Evolutionary conservation across 2,888 invertebrate species (phyloP).

Genomic region (Drosophila stalkeri): DNA sequence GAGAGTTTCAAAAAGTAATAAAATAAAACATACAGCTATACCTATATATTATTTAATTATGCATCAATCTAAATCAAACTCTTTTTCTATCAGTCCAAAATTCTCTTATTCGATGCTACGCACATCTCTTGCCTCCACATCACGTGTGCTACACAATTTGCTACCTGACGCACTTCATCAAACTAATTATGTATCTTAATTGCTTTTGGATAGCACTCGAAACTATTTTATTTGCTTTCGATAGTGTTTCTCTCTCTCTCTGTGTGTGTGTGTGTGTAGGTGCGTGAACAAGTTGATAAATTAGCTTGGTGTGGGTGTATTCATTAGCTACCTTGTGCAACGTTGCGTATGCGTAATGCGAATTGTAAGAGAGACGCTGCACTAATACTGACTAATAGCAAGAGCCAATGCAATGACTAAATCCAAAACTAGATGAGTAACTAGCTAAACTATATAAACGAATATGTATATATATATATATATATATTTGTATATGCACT

Average conservation of each 20-base stretch:
- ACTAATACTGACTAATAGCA: conserved; percentile 1
- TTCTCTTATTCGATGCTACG: background rate
- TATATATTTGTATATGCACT: conserved; percentile 18
- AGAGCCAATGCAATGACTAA: conserved; percentile 32
- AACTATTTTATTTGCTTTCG: conserved; percentile 9
- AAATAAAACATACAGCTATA: too few species aligned
- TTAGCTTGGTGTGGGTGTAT: conserved; percentile 8
- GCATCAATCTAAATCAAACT: background rate
- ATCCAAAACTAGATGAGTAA: conserved; percentile 3
- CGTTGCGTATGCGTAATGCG: conserved; percentile 52
- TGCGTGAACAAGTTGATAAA: conserved; percentile 28
- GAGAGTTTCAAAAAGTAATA: too few species aligned
- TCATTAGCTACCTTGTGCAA: background rate
- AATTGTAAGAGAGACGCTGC: background rate
- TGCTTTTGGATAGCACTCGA: conserved; percentile 4
- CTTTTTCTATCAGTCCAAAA: background rate
- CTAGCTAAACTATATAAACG: background rate
- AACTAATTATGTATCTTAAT: conserved; percentile 17
- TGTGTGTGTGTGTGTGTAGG: background rate
- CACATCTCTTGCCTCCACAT: background rate
- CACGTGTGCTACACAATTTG: background rate
- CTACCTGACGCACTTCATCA: conserved; percentile 10
- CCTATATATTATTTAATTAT: background rate
- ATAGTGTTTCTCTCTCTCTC: too few species aligned
- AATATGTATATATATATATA: conserved; percentile 2